Evolutionary conservation across 1,140 invertebrate genomes (phyloP).

Genomic region (Fopius arisanus): DNA sequence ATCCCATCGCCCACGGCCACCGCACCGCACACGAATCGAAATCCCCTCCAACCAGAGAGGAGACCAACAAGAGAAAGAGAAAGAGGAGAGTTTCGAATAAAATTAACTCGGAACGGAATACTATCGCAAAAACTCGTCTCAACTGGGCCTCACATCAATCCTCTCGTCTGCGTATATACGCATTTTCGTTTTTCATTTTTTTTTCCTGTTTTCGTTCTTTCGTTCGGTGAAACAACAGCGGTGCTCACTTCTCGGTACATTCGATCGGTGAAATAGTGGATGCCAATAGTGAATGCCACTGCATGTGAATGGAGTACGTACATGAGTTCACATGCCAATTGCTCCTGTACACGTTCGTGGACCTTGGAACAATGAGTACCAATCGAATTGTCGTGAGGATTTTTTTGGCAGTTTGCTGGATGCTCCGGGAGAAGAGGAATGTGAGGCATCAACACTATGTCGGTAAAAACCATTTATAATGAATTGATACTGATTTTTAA

Average conservation of each 20-base stretch:
- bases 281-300: neutral
- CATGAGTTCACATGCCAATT: neutral
- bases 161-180: conserved; percentile 22
- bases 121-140: conserved; percentile 55
- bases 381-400: neutral
- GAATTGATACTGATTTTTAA: no score
- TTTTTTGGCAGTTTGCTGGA: neutral
- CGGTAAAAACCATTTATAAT: no score
- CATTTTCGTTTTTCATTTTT: neutral
- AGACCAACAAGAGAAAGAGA: neutral
- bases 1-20: conserved; percentile 34
- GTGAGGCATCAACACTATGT: neutral
- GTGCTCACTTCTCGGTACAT: conserved; percentile 30
- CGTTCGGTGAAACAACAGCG: conserved; percentile 15
- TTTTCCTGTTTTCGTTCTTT: neutral
- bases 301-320: neutral
- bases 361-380: conserved; percentile 4
- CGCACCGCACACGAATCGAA: conserved; percentile 32
- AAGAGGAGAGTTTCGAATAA: conserved; percentile 29
- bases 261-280: neutral
- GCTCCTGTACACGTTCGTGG: neutral
- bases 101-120: conserved; percentile 43
- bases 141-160: conserved; percentile 42
- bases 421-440: neutral
- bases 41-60: conserved; percentile 4